Conservation (phyloP, 2,888 invertebrate genomes). For the Erebia palarica region DNA sequence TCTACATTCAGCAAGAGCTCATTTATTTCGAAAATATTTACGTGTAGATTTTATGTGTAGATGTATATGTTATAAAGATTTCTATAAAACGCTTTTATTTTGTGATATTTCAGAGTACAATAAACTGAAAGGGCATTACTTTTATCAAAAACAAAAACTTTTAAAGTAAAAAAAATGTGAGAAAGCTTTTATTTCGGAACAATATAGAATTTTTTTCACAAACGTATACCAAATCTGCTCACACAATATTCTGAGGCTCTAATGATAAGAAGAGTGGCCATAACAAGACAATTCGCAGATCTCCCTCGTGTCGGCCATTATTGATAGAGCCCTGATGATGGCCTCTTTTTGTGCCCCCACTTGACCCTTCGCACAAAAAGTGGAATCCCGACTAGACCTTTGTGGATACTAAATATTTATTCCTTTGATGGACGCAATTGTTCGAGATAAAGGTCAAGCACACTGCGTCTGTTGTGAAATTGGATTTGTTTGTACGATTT, state of each 20-base stretch:
- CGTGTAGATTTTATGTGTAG: too few relatives aligned
- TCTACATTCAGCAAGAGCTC: too few relatives aligned
- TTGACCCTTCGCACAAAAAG: constrained; percentile 67
- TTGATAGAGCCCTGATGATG: constrained; percentile 60
- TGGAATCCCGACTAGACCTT: constrained; percentile 56
- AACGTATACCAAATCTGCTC: constrained; percentile 16
- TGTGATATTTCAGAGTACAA: too few relatives aligned
- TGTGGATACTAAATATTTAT: constrained; percentile 67
- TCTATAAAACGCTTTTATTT: too few relatives aligned
- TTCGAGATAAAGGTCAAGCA: constrained; percentile 35
- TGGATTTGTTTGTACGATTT: not conserved
- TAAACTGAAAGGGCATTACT: too few relatives aligned
- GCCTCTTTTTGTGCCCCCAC: constrained; percentile 56
- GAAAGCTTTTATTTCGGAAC: not conserved
- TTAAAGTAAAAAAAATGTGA: not conserved
- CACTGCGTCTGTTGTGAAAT: constrained; percentile 32
- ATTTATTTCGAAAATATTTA: too few relatives aligned
- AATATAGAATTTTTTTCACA: not conserved
- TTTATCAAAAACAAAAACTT: not conserved
- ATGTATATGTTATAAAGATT: too few relatives aligned
- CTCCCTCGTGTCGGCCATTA: constrained; percentile 46
- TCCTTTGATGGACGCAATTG: constrained; percentile 59
- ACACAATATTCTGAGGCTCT: constrained; percentile 25
- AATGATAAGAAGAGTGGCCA: constrained; percentile 31
- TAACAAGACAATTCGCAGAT: constrained; percentile 43